phyloP scores from a whole-genome alignment of 2,888 invertebrate genomes.

The Amphipyra tragopoginis region DNA sequence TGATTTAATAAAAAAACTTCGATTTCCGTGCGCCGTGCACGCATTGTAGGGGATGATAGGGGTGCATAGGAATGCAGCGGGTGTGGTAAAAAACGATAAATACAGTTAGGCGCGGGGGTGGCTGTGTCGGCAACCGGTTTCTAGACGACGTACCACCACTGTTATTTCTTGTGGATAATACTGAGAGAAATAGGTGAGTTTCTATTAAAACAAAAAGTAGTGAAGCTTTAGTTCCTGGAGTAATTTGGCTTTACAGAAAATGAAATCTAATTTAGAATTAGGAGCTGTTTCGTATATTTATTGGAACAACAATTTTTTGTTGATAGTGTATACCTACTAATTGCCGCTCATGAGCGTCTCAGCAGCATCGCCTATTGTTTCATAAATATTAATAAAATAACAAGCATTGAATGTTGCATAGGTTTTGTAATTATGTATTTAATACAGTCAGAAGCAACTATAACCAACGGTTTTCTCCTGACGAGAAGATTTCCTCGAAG shows the following conservation, averaged over 20 bases:
- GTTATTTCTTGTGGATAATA: conserved; percentile 64
- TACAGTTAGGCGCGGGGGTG: conserved; percentile 85
- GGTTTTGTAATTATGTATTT: too few species aligned
- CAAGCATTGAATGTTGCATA: too few species aligned
- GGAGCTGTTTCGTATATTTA: not conserved
- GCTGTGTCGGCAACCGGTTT: conserved; percentile 74
- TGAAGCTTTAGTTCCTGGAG: not conserved
- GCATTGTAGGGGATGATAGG: conserved; percentile 74
- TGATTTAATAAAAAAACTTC: conserved; percentile 52
- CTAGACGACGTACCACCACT: conserved; percentile 64
- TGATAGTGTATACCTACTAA: too few species aligned
- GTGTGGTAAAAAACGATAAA: conserved; percentile 79
- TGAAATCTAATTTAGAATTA: not conserved
- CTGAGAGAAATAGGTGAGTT: not conserved
- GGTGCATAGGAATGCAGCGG: conserved; percentile 85
- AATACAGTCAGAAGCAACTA: too few species aligned
- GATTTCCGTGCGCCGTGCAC: conserved; percentile 59
- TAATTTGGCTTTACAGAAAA: not conserved
- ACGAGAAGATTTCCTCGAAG: too few species aligned
- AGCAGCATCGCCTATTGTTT: too few species aligned
- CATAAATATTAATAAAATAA: too few species aligned
- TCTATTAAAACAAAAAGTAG: not conserved
- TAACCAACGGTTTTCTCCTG: too few species aligned
- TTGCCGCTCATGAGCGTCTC: too few species aligned
- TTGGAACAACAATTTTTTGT: too few species aligned